Conservation (phyloP, 2,888 invertebrate genomes). For the Aspidiotus rigidus region DNA sequence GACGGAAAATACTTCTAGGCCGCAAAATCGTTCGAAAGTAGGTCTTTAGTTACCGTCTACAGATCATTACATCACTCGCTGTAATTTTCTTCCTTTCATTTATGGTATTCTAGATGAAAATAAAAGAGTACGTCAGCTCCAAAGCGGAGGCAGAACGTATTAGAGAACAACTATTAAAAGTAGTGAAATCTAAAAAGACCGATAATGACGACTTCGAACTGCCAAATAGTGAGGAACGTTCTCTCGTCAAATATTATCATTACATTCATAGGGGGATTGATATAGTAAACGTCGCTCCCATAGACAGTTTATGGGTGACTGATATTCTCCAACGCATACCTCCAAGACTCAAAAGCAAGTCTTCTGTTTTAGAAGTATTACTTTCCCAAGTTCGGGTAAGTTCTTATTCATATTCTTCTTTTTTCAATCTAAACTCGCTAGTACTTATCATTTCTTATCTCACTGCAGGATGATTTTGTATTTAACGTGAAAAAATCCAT, state of each 20-base stretch:
- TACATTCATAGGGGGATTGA: constrained; percentile 85
- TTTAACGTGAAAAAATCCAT: constrained; percentile 83
- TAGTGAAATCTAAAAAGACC: constrained; percentile 11
- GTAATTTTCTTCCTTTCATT: neutral
- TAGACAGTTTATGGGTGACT: constrained; percentile 63
- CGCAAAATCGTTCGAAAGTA: neutral
- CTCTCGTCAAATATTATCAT: constrained; percentile 73
- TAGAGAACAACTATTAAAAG: constrained; percentile 14
- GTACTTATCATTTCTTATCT: neutral
- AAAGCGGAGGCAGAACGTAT: constrained; percentile 10
- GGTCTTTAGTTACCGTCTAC: neutral
- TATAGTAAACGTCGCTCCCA: constrained; percentile 76
- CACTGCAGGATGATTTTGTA: constrained; percentile 69
- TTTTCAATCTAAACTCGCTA: neutral
- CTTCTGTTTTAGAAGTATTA: neutral
- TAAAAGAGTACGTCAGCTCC: constrained; percentile 3
- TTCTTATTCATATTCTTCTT: too few species aligned
- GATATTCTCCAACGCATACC: constrained; percentile 60
- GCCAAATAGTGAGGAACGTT: constrained; percentile 56
- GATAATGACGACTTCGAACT: constrained; percentile 43
- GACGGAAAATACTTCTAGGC: neutral
- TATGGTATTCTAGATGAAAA: neutral
- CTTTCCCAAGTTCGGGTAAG: constrained; percentile 17
- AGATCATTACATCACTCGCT: too few species aligned
- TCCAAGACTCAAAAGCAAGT: constrained; percentile 47